These are phyloP conservation scores for Gymnodraco acuticeps DNA, from an alignment of 2,797 vertebrate species.

Conservation along the genomic window DNA sequence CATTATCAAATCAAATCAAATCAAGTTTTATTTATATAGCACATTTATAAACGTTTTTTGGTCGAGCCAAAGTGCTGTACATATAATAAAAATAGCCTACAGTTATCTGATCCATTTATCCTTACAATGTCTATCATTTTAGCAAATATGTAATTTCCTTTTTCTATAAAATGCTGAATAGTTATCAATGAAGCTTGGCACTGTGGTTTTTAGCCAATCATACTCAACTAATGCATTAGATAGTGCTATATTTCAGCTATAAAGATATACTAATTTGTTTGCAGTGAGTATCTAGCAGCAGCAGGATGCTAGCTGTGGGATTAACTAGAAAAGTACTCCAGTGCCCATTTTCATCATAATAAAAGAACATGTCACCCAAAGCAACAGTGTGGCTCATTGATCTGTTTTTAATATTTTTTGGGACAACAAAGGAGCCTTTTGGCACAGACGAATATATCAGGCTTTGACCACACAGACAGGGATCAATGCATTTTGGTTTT, in stretches of 20 bases:
- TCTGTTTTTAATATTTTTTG: constrained; percentile 15
- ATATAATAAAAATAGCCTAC: too few relatives aligned
- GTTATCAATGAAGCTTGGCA: background rate
- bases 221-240: background rate
- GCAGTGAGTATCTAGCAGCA: background rate
- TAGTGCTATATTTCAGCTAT: background rate
- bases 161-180: background rate
- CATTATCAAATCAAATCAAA: too few relatives aligned
- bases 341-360: constrained; percentile 7
- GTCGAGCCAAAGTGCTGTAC: too few relatives aligned
- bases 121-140: background rate
- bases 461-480: background rate
- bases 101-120: background rate
- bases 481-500: constrained; percentile 20
- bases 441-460: background rate
- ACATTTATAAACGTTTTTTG: too few relatives aligned
- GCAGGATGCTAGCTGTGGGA: background rate
- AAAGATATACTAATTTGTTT: background rate
- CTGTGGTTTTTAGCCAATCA: background rate
- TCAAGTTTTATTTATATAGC: too few relatives aligned
- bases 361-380: background rate
- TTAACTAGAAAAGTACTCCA: background rate
- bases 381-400: background rate
- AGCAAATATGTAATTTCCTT: background rate
- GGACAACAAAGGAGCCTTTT: background rate